Conservation (phyloP, 2,797 vertebrate species). For the Siniperca obscura region DNA sequence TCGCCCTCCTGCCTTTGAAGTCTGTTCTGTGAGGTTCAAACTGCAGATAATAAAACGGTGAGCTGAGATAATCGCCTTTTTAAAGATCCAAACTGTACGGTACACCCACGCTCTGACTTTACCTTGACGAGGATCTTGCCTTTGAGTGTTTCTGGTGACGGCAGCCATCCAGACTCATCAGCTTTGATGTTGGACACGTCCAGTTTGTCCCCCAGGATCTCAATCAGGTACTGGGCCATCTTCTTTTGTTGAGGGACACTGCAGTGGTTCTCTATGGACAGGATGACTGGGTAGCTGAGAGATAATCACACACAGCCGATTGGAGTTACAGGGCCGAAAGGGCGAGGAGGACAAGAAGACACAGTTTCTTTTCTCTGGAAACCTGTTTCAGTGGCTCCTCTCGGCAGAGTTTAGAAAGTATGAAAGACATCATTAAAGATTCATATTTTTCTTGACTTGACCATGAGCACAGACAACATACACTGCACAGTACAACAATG, state of each 20-base stretch:
- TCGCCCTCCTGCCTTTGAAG: constrained; percentile 44
- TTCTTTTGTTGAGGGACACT: constrained; percentile 97
- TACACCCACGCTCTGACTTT: constrained; percentile 7
- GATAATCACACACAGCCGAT: constrained; percentile 19
- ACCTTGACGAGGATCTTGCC: constrained; percentile 98
- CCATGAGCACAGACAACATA: too few relatives aligned
- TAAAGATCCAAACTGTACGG: not conserved
- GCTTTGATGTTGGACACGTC: constrained; percentile 88
- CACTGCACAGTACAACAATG: too few relatives aligned
- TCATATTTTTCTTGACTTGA: not conserved
- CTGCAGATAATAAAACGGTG: not conserved
- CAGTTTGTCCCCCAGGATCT: constrained; percentile 94
- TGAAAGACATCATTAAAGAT: not conserved
- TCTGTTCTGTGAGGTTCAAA: constrained; percentile 25
- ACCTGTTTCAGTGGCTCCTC: not conserved
- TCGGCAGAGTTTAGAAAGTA: not conserved
- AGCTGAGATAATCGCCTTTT: constrained; percentile 17
- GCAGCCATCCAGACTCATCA: constrained; percentile 86
- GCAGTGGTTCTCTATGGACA: constrained; percentile 99
- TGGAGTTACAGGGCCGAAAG: not conserved
- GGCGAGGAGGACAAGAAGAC: not conserved
- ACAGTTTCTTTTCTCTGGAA: not conserved
- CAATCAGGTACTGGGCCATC: constrained; percentile 94
- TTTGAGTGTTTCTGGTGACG: constrained; percentile 92
- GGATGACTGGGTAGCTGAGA: constrained; percentile 93